Evolutionary conservation across 2,888 invertebrate species (phyloP), one percentile per base, ranked within the genome.

Genomic region (Lithophane leautieri): DNA sequence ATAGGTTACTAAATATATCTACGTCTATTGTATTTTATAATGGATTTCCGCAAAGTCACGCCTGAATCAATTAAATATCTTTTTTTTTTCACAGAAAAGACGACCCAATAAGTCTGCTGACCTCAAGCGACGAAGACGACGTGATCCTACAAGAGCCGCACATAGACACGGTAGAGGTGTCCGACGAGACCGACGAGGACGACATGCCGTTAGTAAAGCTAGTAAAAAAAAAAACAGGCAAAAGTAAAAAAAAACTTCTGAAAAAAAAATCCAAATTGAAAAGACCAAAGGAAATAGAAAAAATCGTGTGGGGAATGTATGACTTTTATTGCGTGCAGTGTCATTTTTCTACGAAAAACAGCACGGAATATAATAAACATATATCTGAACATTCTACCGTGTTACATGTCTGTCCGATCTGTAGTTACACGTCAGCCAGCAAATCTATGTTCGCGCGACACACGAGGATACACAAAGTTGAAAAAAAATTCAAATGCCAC

Each of bases 41-140:
- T n/a, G n/a, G n/a, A n/a, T n/a, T n/a, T n/a, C n/a, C n/a, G n/a
- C n/a, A n/a, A n/a, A n/a, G n/a, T n/a, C n/a, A n/a, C n/a, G n/a
- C n/a, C n/a, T n/a, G n/a, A n/a, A n/a, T n/a, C n/a, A n/a, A n/a
- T n/a, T n/a, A n/a, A n/a, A n/a, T n/a, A n/a, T n/a, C n/a, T n/a
- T 7, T 2, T 2, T 19, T 25, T 28, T 12, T 47, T 85, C 79
- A 2, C 91, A 94, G 94, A 65, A 90, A 86, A 72, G 87, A 89
- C 1, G 94, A 94, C 22, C 93, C 96, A 0, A 95, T 96, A 25
- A 95, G 95, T 58, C 88, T 96, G 0, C 82, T 96, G 1, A 96
- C 96, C 0, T 96, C 96, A 0, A 94, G 94, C 81, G 96, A 96
- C 67, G 96, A 96, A 4, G 94, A 94, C 50, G 96, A 96, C 71